phyloP scores from a whole-genome alignment of 2,888 invertebrate genomes.

The Tanypteryx hageni region DNA sequence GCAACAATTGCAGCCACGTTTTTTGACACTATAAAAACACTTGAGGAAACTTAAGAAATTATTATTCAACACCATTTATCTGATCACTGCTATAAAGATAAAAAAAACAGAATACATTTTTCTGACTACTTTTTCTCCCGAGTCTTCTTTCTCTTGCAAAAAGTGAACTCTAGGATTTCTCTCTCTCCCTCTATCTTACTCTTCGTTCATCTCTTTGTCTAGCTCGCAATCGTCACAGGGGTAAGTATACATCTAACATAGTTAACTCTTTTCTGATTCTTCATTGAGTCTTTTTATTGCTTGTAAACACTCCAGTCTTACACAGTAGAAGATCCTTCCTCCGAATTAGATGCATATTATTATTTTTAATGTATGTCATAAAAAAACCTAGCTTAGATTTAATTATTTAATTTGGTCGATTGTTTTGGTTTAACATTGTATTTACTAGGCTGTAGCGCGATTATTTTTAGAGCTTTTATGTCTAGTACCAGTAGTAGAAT shows the following conservation, averaged over 20 bases:
- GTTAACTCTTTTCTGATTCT: slow-evolving; percentile 17
- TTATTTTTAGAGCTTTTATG: too few species aligned
- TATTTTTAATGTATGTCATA: too few species aligned
- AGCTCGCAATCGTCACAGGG: slow-evolving; percentile 53
- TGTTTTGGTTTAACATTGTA: too few species aligned
- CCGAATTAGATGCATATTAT: too few species aligned
- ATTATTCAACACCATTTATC: too few species aligned
- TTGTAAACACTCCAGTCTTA: slow-evolving; percentile 6
- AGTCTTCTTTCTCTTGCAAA: not conserved
- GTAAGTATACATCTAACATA: slow-evolving; percentile 45
- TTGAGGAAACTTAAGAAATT: too few species aligned
- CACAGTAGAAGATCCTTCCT: not conserved
- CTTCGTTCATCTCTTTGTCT: slow-evolving; percentile 57
- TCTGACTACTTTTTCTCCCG: not conserved
- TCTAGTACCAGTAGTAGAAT: too few species aligned
- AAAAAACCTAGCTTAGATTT: too few species aligned
- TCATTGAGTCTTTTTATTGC: not conserved
- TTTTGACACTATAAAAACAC: too few species aligned
- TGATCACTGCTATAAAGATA: too few species aligned
- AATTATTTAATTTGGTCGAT: too few species aligned
- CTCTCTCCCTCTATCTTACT: slow-evolving; percentile 18
- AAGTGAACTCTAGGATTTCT: not conserved
- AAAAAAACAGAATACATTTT: not conserved
- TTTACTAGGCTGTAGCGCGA: too few species aligned
- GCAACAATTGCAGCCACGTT: not conserved